Conservation (phyloP, 2,113 vertebrate species). For the Pluvianellus socialis region DNA sequence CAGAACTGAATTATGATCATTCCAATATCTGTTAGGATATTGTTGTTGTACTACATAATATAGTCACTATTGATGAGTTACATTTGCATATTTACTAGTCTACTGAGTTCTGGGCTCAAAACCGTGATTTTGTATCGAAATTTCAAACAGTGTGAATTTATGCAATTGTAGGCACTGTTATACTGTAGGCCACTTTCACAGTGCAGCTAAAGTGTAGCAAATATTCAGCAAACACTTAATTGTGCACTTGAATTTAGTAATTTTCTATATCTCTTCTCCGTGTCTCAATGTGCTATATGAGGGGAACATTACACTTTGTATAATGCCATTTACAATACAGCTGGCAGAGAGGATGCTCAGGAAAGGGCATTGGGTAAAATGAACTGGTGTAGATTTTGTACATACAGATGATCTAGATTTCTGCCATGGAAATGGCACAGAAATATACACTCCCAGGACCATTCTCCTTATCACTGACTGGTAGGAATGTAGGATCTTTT, state of each 20-base stretch:
- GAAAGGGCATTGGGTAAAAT: neutral
- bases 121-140: neutral
- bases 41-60: neutral
- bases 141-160: neutral
- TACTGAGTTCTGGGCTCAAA: neutral
- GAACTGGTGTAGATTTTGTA: neutral
- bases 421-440: neutral
- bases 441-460: neutral
- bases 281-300: fast-evolving
- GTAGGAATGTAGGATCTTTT: neutral
- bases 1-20: too few relatives aligned
- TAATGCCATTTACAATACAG: neutral
- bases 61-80: neutral
- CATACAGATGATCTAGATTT: neutral
- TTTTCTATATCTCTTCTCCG: neutral
- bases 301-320: neutral
- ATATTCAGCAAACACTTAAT: neutral
- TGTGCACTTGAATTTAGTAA: neutral
- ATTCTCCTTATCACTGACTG: neutral
- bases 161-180: neutral
- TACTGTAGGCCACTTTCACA: neutral
- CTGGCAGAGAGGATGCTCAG: neutral
- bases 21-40: too few relatives aligned
- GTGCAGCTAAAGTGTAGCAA: neutral
- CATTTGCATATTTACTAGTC: neutral